Evolutionary conservation across 2,888 invertebrate genomes (phyloP).

Genomic region (Flexamia atlantica): DNA sequence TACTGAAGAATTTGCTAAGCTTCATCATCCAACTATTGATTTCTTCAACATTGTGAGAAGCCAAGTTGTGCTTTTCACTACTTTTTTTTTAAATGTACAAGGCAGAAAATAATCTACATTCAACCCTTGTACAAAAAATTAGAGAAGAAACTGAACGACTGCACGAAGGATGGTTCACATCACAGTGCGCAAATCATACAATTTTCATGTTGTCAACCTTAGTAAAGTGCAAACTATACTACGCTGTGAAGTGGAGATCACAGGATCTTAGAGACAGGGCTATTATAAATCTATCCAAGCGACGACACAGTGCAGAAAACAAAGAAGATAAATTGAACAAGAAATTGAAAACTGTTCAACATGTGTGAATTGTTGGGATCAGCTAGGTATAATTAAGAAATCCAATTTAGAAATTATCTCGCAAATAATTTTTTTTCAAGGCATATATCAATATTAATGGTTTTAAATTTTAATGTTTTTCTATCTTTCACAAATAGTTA

Average conservation of each 20-base stretch:
- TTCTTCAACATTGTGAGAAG: slow-evolving; percentile 13
- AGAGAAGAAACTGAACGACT: slow-evolving; percentile 10
- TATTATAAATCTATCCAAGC: not conserved
- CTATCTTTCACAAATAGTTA: too few species aligned
- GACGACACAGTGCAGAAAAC: not conserved
- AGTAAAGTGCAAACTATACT: slow-evolving; percentile 37
- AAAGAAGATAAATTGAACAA: slow-evolving; percentile 12
- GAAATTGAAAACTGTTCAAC: not conserved
- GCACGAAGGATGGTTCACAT: slow-evolving; percentile 24
- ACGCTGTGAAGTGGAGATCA: slow-evolving; percentile 37
- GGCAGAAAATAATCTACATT: not conserved
- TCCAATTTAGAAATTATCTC: too few species aligned
- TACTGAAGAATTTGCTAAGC: slow-evolving; percentile 10
- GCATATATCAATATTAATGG: too few species aligned
- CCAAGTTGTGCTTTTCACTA: not conserved
- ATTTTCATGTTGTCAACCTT: slow-evolving; percentile 25
- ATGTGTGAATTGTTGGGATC: too few species aligned
- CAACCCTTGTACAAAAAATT: not conserved
- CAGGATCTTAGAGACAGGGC: slow-evolving; percentile 43
- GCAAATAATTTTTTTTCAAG: too few species aligned
- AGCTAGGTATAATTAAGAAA: too few species aligned
- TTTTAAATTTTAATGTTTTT: too few species aligned
- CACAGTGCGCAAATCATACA: slow-evolving; percentile 16
- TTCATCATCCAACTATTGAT: not conserved
- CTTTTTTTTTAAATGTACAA: not conserved